Evolutionary conservation across 2,888 invertebrate genomes (phyloP).

Genomic region (Spodoptera littoralis): DNA sequence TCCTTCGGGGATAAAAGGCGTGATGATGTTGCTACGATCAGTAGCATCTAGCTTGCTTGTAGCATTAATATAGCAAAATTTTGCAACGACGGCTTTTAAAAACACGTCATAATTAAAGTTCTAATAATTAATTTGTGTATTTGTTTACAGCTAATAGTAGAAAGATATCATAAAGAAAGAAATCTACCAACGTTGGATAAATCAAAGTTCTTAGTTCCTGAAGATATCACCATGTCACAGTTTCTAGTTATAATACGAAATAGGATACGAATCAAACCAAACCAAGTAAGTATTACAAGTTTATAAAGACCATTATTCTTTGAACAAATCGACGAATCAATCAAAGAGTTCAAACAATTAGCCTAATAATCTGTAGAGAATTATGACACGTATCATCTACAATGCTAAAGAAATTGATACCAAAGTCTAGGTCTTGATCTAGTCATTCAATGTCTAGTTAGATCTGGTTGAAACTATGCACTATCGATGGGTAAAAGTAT

Average conservation of each 20-base stretch:
- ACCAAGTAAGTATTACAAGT: slow-evolving; percentile 88
- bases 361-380: neutral
- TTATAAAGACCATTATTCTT: no score
- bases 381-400: neutral
- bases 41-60: no score
- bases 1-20: no score
- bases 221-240: slow-evolving; percentile 96
- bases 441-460: slow-evolving; percentile 14
- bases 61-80: no score
- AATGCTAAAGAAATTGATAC: slow-evolving; percentile 8
- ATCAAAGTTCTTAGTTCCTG: slow-evolving; percentile 95
- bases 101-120: no score
- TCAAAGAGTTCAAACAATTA: no score
- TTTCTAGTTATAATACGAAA: slow-evolving; percentile 93
- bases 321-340: no score
- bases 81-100: no score
- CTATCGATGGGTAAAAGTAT: slow-evolving; percentile 42
- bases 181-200: slow-evolving; percentile 94
- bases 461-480: slow-evolving; percentile 32
- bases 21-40: no score
- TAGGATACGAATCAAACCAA: slow-evolving; percentile 84
- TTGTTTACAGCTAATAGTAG: slow-evolving; percentile 92
- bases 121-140: slow-evolving; percentile 1
- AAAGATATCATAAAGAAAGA: slow-evolving; percentile 93
- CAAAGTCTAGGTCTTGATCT: slow-evolving; percentile 14